phyloP scores from a whole-genome alignment of 2,113 vertebrate genomes.

The Pionites leucogaster region DNA sequence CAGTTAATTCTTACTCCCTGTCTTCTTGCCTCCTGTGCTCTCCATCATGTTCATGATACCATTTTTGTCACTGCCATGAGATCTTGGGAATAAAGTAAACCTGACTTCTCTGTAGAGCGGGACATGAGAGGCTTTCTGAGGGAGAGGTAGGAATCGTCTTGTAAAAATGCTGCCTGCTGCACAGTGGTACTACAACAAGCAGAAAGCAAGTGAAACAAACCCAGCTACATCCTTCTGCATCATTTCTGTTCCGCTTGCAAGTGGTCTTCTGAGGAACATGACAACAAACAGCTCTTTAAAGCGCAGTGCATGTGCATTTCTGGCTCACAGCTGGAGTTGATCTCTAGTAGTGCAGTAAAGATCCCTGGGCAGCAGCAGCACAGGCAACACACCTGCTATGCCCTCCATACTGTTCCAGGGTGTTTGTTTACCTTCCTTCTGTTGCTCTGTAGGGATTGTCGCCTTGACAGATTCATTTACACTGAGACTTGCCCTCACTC shows the following conservation, averaged over 20 bases:
- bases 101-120: not conserved
- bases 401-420: not conserved
- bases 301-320: not conserved
- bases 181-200: not conserved
- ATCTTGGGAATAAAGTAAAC: not conserved
- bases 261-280: not conserved
- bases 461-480: rapidly evolving
- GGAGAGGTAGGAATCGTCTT: not conserved
- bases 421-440: not conserved
- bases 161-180: not conserved
- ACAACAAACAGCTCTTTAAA: not conserved
- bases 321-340: not conserved
- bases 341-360: not conserved
- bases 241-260: not conserved
- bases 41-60: rapidly evolving
- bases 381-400: rapidly evolving
- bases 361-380: not conserved
- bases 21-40: not conserved
- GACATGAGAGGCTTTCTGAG: not conserved
- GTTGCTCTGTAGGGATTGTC: not conserved
- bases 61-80: not conserved
- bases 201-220: not conserved
- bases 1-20: not conserved
- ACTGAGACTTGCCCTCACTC: rapidly evolving
- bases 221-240: not conserved